These are phyloP conservation scores for Phytoseiulus persimilis DNA, from an alignment of 2,888 invertebrate genomes.

Conservation along the genomic window DNA sequence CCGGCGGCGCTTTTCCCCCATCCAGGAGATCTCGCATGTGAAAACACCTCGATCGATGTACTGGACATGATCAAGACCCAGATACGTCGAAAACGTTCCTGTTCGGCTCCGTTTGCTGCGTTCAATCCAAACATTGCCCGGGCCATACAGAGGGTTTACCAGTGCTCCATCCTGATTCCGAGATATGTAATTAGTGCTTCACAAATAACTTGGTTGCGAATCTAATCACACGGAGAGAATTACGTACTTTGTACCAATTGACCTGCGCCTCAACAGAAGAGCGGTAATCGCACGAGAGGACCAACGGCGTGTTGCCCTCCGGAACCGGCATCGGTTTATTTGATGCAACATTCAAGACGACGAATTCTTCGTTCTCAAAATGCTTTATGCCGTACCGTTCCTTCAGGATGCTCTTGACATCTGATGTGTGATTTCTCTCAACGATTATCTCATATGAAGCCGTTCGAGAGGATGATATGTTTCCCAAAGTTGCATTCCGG, in stretches of 20 bases:
- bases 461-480: background rate
- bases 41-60: constrained; percentile 22
- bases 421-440: background rate
- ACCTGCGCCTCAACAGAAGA: background rate
- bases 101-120: constrained; percentile 6
- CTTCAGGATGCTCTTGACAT: background rate
- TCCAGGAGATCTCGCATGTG: background rate
- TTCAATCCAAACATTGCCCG: constrained; percentile 19
- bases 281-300: constrained; percentile 11
- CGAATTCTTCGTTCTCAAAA: constrained; percentile 10
- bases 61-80: constrained; percentile 18
- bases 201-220: too few species aligned
- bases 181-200: background rate
- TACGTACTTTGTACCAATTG: constrained; percentile 27
- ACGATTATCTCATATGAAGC: background rate
- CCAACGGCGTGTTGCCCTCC: constrained; percentile 10
- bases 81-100: background rate
- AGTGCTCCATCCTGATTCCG: background rate
- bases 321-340: constrained; percentile 15
- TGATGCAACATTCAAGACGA: background rate
- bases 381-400: background rate
- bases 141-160: background rate
- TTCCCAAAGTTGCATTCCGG: background rate
- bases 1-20: background rate
- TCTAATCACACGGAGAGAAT: too few species aligned